Base-by-base conservation (phyloP, 1,140 invertebrate genomes). In the Acyrthosiphon pisum region DNA sequence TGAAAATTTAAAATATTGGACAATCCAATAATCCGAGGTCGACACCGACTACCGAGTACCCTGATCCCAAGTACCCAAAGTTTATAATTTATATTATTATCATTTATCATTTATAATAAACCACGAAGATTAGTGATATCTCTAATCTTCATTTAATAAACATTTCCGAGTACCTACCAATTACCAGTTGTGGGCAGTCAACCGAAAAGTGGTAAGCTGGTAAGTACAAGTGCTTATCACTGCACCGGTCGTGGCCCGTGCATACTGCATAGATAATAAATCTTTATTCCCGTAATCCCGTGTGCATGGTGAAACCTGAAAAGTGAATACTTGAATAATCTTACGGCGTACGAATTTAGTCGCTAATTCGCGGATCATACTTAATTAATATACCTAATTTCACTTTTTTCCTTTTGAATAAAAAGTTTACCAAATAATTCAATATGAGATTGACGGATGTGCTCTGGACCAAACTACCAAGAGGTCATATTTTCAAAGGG, bases 401-500 rank as follows among this genome's bases (percentile, higher is more conserved):
- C 14, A 14, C 26, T n/a, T 68, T 4, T n/a, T 6, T 1, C 30
- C 30, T n/a, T 76, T 18, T 2, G 6, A n/a, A 2, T n/a, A 68
- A n/a, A 76, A 60, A 76, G 14, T 76, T 76, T 6, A n/a, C 30
- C 0, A 18, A 6, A 18, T 84, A 44, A 23, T 91, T 83, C 68
- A 86, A 18, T 18, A 93, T 93, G 91, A 84, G 76, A 56, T 50
- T 93, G 30, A 93, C 91, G 9, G 48, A 48, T 18, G 81, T 6
- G 23, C 91, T 93, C 18, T 93, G 35, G 50, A n/a, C 41, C 1
- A 93, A 93, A 86, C 44, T 93, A 18, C 91, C 91, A 0, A 93
- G 76, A n/a, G 93, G 93, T 53, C 91, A 91, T 91, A 91, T 91
- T 87, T 94, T 94, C 53, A 93, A 48, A 94, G 93, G 93, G 93